Conservation (phyloP, 2,888 invertebrate genomes). For the Heteromyza rotundicornis region DNA sequence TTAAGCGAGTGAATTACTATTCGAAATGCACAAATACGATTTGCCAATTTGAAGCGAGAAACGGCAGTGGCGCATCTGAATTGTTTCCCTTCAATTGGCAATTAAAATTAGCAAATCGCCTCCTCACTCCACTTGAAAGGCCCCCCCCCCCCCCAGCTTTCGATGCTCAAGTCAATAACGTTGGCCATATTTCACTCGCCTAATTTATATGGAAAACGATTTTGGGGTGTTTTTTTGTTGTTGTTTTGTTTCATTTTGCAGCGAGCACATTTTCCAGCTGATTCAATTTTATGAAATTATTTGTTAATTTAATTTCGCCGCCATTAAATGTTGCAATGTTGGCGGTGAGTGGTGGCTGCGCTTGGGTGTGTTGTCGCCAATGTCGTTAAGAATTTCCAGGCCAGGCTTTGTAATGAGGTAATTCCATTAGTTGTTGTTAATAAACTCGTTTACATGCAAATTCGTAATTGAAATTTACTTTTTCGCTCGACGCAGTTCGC, state of each 20-base stretch:
- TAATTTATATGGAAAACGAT: constrained; percentile 17
- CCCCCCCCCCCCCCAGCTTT: no score
- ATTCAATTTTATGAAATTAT: constrained; percentile 17
- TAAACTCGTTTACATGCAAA: constrained; percentile 33
- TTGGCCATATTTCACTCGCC: no score
- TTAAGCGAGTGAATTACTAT: constrained; percentile 19
- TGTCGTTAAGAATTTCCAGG: constrained; percentile 6
- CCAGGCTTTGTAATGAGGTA: constrained; percentile 24
- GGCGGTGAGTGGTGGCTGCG: background rate
- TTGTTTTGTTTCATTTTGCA: no score
- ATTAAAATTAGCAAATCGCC: background rate
- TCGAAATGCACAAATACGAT: background rate
- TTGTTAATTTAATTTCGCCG: constrained; percentile 13
- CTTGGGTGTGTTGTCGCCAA: background rate
- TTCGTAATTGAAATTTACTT: constrained; percentile 27
- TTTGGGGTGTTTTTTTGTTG: no score
- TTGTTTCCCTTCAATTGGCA: background rate
- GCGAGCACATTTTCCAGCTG: constrained; percentile 12
- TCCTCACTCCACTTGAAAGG: no score
- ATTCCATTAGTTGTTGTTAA: constrained; percentile 28
- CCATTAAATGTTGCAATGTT: background rate
- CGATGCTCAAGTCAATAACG: no score
- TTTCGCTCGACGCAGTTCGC: background rate
- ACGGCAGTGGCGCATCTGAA: background rate
- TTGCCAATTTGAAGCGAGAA: background rate